Base-by-base conservation (phyloP, 2,888 invertebrate genomes). In the Hemithea aestivaria region DNA sequence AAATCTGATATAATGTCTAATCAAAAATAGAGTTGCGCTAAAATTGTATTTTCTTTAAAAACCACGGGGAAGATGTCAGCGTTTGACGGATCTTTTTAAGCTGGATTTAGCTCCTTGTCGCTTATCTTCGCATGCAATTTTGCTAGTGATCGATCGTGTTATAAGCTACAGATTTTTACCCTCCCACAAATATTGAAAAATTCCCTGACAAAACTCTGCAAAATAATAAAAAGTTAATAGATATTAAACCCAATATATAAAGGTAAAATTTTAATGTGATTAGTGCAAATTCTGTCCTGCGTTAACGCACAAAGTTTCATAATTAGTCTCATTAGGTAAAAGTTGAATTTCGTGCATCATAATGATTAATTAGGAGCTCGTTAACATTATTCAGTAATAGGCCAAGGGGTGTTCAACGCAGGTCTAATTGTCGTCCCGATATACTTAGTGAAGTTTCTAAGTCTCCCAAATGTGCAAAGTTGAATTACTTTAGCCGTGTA, bases 401-500 rank as follows among this genome's bases (percentile, higher is more conserved):
- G 26, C 36, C 42, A 45, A 33, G 51, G 53, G 47, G 43, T 50
- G 45, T 51, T 41, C 41, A 45, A 53, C 56, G 53, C 51, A 56
- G 56, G 54, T 62, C 48, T 66, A 63, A 67, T 62, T 56, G 64
- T 46, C 51, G 55, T 53, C 48, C 58, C 56, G 65, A 69, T 73
- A 66, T 68, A 66, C 71, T 66, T 57, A 49, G 42, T 33, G 57
- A 71, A 70, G 59, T 70, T 72, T 62, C 41, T 48, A 56, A 53
- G 53, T 58, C 57, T 55, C 55, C 48, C 51, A 40, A 63, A 66
- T 61, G 62, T 57, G 53, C 50, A 56, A 72, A 73, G 58, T 73
- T 71, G 62, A 62, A 72, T 73, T 64, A 72, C 66, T 66, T 64
- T 58, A 69, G 55, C 64, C 58, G 48, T 58, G 55, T 61, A 53